Conservation (phyloP, 2,113 vertebrate genomes). For the Pterocles orientalis region DNA sequence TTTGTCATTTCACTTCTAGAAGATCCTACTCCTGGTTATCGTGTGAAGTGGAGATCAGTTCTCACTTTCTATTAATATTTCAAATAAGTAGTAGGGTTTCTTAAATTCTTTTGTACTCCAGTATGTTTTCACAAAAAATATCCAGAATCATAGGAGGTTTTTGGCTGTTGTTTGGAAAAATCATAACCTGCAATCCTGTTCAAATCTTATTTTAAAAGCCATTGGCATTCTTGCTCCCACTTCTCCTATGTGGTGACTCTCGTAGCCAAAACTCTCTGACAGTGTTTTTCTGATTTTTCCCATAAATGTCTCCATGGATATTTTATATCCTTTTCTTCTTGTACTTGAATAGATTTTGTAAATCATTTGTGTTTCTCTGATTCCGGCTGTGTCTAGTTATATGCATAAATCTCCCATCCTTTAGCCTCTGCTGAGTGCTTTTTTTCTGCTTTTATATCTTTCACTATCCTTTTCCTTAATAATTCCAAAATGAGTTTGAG, state of each 20-base stretch:
- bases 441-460: not conserved
- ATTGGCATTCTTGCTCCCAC: not conserved
- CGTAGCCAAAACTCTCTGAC: not conserved
- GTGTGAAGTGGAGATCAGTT: not conserved
- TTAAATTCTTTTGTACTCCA: not conserved
- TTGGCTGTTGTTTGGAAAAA: not conserved
- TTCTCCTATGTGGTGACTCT: not conserved
- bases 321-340: not conserved
- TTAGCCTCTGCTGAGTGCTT: not conserved
- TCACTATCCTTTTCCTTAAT: not conserved
- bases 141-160: fast-evolving
- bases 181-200: not conserved
- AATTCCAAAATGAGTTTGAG: not conserved
- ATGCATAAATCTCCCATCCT: not conserved
- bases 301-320: not conserved
- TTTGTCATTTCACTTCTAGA: not conserved
- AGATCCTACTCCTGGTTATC: not conserved
- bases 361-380: not conserved
- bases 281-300: not conserved
- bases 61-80: not conserved
- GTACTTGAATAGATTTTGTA: not conserved
- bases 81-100: not conserved
- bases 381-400: not conserved
- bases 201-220: not conserved
- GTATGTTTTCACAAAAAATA: not conserved